These are phyloP conservation scores for Hedya salicella DNA, from an alignment of 2,888 invertebrate species.

Conservation along the genomic window DNA sequence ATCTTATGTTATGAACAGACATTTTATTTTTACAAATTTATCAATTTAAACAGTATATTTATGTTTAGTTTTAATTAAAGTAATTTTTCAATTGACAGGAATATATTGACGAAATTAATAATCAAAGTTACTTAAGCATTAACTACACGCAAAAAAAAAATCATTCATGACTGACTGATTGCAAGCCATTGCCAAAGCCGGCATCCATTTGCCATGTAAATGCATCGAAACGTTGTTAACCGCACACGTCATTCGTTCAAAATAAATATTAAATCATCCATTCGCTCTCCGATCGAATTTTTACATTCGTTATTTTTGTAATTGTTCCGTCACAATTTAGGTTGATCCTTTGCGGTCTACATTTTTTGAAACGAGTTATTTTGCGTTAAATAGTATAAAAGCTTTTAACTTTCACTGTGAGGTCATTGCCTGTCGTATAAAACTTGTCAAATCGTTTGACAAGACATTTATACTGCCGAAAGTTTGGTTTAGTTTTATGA, in stretches of 20 bases:
- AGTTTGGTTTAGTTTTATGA: constrained; percentile 6
- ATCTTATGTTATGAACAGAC: too few species aligned
- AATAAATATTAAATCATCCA: constrained; percentile 30
- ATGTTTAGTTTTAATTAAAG: not conserved
- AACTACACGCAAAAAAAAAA: constrained; percentile 2
- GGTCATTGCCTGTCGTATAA: constrained; percentile 8
- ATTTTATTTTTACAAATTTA: too few species aligned
- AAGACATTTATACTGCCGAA: constrained; percentile 19
- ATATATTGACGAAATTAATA: not conserved
- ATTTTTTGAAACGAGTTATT: not conserved
- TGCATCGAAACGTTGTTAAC: constrained; percentile 27
- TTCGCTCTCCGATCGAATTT: constrained; percentile 10
- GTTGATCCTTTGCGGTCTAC: constrained; percentile 10
- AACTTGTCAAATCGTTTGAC: constrained; percentile 20
- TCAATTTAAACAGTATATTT: too few species aligned
- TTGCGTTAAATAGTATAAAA: not conserved
- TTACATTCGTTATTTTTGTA: not conserved
- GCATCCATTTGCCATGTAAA: constrained; percentile 20
- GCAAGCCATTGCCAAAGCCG: constrained; percentile 8
- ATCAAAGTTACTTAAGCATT: not conserved
- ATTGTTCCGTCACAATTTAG: not conserved
- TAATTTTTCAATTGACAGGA: too few species aligned
- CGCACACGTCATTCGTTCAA: constrained; percentile 31
- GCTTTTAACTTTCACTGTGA: constrained; percentile 13
- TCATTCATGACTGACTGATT: constrained; percentile 7